These are phyloP conservation scores for Characodon lateralis DNA, from an alignment of 2,797 vertebrate species.

Conservation along the genomic window DNA sequence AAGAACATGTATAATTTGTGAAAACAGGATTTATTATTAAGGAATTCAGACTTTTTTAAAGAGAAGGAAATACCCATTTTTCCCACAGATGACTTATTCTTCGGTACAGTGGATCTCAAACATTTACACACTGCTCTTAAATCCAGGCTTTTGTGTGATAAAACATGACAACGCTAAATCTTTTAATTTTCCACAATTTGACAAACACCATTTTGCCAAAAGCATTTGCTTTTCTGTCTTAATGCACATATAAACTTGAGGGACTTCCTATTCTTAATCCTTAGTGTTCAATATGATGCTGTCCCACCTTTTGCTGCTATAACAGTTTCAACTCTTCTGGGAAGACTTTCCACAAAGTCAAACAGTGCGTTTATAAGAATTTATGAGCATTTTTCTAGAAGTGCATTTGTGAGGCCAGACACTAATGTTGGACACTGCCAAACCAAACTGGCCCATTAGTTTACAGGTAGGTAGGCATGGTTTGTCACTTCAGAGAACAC, in stretches of 20 bases:
- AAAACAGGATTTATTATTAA: background rate
- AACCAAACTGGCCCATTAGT: too few species aligned
- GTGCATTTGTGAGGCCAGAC: background rate
- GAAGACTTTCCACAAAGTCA: background rate
- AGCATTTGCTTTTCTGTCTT: background rate
- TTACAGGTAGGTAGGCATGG: too few species aligned
- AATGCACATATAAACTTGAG: too few species aligned
- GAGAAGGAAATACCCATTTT: background rate
- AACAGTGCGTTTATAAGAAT: background rate
- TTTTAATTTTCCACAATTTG: background rate
- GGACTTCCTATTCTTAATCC: background rate
- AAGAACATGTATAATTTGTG: background rate
- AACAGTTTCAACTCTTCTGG: background rate
- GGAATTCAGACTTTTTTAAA: background rate
- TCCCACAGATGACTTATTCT: background rate
- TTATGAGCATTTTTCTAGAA: background rate
- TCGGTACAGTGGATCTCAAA: background rate
- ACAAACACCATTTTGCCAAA: background rate
- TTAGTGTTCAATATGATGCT: background rate
- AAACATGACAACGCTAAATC: background rate
- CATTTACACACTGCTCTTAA: background rate
- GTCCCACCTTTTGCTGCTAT: background rate
- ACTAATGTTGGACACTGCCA: background rate
- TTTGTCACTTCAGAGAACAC: too few species aligned
- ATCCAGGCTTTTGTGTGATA: background rate